Evolutionary conservation across 2,113 vertebrate species (phyloP).

Genomic region (Prunella himalayana): DNA sequence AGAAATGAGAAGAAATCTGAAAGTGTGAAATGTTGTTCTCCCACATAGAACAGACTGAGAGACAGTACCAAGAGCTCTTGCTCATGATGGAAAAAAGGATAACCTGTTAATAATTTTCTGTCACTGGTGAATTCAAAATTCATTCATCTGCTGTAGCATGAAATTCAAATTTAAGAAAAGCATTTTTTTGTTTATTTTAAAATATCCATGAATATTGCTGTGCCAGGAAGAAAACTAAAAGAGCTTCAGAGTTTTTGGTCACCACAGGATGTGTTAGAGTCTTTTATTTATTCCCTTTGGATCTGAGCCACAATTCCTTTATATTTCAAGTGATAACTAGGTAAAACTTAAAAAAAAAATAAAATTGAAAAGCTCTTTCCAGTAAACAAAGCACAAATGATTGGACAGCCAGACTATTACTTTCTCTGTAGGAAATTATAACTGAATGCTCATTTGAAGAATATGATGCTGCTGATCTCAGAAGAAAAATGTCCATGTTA

Average conservation of each 20-base stretch:
- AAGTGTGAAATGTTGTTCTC: neutral
- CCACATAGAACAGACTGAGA: neutral
- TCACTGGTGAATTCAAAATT: neutral
- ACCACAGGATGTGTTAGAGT: neutral
- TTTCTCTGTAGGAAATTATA: neutral
- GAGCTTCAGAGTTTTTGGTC: neutral
- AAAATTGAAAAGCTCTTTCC: neutral
- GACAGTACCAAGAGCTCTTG: neutral
- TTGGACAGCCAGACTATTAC: neutral
- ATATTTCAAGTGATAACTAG: neutral
- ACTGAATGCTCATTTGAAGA: neutral
- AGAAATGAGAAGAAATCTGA: neutral
- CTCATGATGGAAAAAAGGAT: neutral
- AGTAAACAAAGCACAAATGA: neutral
- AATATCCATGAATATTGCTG: neutral
- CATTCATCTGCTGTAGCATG: neutral
- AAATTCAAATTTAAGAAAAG: neutral
- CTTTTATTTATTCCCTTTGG: neutral
- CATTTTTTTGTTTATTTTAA: neutral
- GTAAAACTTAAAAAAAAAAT: neutral
- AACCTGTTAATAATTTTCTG: neutral
- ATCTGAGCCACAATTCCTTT: neutral
- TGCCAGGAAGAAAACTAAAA: neutral
- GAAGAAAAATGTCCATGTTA: neutral
- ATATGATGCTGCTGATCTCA: neutral